These are phyloP conservation scores for Seriola aureovittata DNA, from an alignment of 2,113 vertebrate genomes.

Conservation along the genomic window DNA sequence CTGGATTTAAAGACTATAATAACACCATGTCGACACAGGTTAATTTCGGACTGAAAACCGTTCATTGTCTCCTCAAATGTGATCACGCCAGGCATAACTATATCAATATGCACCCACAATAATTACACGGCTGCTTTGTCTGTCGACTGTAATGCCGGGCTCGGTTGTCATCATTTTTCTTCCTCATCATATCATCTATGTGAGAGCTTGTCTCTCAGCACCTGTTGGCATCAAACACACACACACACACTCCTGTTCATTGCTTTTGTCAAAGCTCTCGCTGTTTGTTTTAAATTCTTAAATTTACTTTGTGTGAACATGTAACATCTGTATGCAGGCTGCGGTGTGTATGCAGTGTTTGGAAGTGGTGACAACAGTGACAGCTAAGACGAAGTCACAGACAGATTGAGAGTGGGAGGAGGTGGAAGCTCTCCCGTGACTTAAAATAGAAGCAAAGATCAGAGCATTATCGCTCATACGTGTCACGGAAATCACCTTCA, in stretches of 20 bases:
- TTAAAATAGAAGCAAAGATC: background rate
- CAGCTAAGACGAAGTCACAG: background rate
- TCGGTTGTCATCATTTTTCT: background rate
- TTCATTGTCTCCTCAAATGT: conserved; percentile 18
- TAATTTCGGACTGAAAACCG: conserved; percentile 4
- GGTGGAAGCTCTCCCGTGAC: background rate
- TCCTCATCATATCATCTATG: background rate
- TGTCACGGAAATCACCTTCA: background rate
- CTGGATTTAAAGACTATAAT: conserved; percentile 2
- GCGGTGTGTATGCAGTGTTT: conserved; percentile 10
- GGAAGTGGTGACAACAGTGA: conserved; percentile 20
- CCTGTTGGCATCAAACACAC: background rate
- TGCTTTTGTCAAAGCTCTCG: background rate
- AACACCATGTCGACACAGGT: background rate
- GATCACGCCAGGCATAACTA: background rate
- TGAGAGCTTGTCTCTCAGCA: background rate
- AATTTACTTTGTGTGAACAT: background rate
- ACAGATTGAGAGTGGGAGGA: conserved; percentile 25
- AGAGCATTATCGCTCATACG: background rate
- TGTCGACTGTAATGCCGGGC: background rate
- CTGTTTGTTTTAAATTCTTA: background rate
- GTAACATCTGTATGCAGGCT: conserved; percentile 27
- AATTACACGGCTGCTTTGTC: conserved; percentile 7
- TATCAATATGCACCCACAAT: background rate
- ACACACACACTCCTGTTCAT: background rate